Percentiles rank a stretch among this genome's conserved stretches.
phyloP scores from a whole-genome alignment of 2,797 vertebrate genomes.

The Thamnophis elegans region DNA sequence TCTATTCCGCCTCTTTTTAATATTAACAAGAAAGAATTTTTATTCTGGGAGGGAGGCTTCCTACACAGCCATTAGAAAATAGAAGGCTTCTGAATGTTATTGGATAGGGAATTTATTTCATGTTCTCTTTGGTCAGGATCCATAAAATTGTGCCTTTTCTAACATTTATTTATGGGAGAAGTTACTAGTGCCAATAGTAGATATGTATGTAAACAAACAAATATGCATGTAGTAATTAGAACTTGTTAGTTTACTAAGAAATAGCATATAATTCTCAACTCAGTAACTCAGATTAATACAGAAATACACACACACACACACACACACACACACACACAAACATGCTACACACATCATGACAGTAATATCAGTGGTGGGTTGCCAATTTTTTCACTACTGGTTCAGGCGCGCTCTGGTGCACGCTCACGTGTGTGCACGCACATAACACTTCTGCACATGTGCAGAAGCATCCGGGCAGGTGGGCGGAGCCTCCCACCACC shows the following conservation, averaged over 20 bases:
- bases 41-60: too few species aligned
- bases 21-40: too few species aligned
- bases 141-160: not conserved
- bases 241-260: not conserved
- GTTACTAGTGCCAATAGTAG: not conserved
- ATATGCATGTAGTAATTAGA: not conserved
- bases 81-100: not conserved
- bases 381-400: too few species aligned
- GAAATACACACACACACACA: not conserved
- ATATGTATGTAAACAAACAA: not conserved
- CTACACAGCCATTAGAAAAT: too few species aligned
- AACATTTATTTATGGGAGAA: not conserved
- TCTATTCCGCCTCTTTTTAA: too few species aligned
- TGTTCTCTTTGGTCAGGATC: not conserved
- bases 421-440: too few species aligned
- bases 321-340: not conserved
- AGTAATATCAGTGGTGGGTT: not conserved
- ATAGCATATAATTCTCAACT: not conserved
- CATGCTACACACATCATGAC: not conserved
- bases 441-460: too few species aligned
- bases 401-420: too few species aligned
- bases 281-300: not conserved
- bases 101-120: not conserved
- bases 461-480: too few species aligned
- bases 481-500: too few species aligned